Evolutionary conservation across 1,140 invertebrate genomes (phyloP).

Genomic region (Diabrotica virgifera): DNA sequence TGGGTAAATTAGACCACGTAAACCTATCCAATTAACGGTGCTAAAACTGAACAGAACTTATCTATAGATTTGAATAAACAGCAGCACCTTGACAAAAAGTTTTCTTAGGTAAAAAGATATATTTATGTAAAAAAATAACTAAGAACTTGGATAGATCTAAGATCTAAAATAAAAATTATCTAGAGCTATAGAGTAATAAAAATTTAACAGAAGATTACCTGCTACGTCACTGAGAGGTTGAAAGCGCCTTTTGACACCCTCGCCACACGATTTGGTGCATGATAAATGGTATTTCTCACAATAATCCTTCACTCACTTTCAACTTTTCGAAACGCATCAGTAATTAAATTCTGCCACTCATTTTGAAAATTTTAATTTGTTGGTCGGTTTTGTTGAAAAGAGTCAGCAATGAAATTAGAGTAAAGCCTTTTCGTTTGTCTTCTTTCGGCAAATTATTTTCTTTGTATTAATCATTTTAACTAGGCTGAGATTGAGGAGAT

Average conservation of each 20-base stretch:
- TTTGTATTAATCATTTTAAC: not conserved
- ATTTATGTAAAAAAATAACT: too few relatives aligned
- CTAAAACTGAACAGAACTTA: too few relatives aligned
- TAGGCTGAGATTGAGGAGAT: too few relatives aligned
- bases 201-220: not conserved
- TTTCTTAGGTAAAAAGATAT: too few relatives aligned
- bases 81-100: too few relatives aligned
- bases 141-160: too few relatives aligned
- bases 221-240: constrained; percentile 8
- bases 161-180: too few relatives aligned
- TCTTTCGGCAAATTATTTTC: not conserved
- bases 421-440: constrained; percentile 5
- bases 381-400: constrained; percentile 16
- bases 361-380: constrained; percentile 26
- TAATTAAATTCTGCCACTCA: constrained; percentile 34
- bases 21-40: too few relatives aligned
- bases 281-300: constrained; percentile 30
- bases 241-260: constrained; percentile 29
- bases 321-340: constrained; percentile 22
- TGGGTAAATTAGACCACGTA: too few relatives aligned
- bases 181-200: too few relatives aligned
- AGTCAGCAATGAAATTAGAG: constrained; percentile 13
- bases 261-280: constrained; percentile 27
- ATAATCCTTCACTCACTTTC: constrained; percentile 24
- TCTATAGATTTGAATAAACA: too few relatives aligned